Percentiles rank a stretch among this genome's conserved stretches.
Conservation (phyloP, 2,797 vertebrate genomes). For the Intellagama lesueurii region DNA sequence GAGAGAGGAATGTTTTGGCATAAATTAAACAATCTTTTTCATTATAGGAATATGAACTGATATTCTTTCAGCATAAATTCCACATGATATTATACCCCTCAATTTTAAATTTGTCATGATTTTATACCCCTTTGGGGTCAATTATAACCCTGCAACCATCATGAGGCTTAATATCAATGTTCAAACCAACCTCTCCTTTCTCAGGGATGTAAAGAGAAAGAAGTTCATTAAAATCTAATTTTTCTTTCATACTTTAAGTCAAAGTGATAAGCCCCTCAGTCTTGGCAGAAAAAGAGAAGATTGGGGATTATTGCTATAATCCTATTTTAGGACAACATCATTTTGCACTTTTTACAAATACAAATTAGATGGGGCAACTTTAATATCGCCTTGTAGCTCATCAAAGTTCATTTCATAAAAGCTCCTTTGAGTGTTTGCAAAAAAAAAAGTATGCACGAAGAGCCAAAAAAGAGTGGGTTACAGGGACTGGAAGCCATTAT, state of each 20-base stretch:
- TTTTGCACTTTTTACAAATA: conserved; percentile 46
- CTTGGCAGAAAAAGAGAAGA: conserved; percentile 37
- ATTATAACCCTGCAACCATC: not conserved
- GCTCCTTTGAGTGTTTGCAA: conserved; percentile 45
- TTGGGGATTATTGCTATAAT: conserved; percentile 58
- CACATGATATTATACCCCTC: not conserved
- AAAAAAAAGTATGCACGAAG: conserved; percentile 47
- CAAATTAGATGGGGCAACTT: conserved; percentile 47
- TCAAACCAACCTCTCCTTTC: conserved; percentile 9
- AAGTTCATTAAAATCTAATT: conserved; percentile 42
- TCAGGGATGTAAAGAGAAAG: conserved; percentile 14
- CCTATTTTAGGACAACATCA: conserved; percentile 42
- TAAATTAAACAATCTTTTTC: no score
- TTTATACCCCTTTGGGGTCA: not conserved
- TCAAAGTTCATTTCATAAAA: conserved; percentile 60
- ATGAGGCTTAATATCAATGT: not conserved
- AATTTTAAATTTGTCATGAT: not conserved
- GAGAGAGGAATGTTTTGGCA: no score
- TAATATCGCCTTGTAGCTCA: conserved; percentile 50
- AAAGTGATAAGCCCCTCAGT: conserved; percentile 42
- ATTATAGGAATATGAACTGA: no score
- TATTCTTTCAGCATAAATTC: no score
- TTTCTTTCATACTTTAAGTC: conserved; percentile 47
- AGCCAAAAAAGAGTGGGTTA: conserved; percentile 8
- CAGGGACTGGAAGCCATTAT: conserved; percentile 14